These are phyloP conservation scores for Auanema sp. DNA, from an alignment of 2,888 invertebrate species.

Conservation along the genomic window DNA sequence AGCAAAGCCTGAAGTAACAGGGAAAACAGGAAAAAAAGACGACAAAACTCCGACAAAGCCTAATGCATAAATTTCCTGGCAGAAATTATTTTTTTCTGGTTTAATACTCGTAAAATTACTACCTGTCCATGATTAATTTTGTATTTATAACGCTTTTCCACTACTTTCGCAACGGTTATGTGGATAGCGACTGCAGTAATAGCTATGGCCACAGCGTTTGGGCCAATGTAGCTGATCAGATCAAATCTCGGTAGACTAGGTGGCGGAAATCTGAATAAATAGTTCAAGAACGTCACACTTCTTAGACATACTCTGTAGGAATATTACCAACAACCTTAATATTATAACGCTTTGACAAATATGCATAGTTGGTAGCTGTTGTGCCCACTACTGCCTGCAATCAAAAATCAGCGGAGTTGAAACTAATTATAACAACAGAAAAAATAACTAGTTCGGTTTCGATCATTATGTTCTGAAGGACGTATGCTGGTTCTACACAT, in stretches of 20 bases:
- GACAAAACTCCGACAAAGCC: slow-evolving; percentile 62
- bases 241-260: slow-evolving; percentile 58
- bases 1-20: slow-evolving; percentile 62
- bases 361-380: slow-evolving; percentile 61
- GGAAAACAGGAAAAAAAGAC: slow-evolving; percentile 62
- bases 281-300: background rate
- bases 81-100: background rate
- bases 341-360: slow-evolving; percentile 53
- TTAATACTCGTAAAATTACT: background rate
- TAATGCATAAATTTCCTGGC: slow-evolving; percentile 58
- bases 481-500: no score
- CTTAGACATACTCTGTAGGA: slow-evolving; percentile 50
- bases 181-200: slow-evolving; percentile 60
- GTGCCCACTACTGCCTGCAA: slow-evolving; percentile 57
- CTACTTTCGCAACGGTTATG: slow-evolving; percentile 59
- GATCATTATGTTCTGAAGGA: no score
- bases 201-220: slow-evolving; percentile 55
- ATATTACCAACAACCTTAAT: slow-evolving; percentile 60
- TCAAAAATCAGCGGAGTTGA: no score
- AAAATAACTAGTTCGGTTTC: no score
- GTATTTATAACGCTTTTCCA: slow-evolving; percentile 61
- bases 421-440: no score
- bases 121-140: slow-evolving; percentile 60
- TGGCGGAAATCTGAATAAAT: slow-evolving; percentile 58
- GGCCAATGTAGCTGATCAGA: slow-evolving; percentile 53